phyloP scores from a whole-genome alignment of 2,888 invertebrate species.

The Drosophila greeni region DNA sequence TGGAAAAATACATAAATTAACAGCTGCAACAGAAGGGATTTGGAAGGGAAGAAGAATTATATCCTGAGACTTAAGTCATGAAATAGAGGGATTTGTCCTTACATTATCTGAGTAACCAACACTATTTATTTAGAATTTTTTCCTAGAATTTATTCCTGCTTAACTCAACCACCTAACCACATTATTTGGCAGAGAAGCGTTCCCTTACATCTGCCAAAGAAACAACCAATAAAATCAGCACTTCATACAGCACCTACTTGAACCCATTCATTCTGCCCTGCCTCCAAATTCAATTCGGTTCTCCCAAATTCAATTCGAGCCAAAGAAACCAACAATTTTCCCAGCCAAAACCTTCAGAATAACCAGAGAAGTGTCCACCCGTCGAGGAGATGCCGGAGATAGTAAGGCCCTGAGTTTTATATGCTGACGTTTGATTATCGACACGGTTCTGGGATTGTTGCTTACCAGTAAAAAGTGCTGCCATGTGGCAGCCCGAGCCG shows the following conservation, averaged over 20 bases:
- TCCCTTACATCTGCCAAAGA: neutral
- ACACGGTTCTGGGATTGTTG: constrained; percentile 57
- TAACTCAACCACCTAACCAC: neutral
- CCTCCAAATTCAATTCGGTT: constrained; percentile 28
- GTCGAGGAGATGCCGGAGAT: constrained; percentile 42
- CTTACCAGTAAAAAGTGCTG: constrained; percentile 41
- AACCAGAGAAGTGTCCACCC: constrained; percentile 33
- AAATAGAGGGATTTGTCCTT: too few relatives aligned
- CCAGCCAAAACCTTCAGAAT: constrained; percentile 20
- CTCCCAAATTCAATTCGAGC: constrained; percentile 40
- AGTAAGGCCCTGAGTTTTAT: constrained; percentile 65
- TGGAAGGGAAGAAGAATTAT: neutral
- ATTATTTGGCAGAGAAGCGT: neutral
- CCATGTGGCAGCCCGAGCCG: constrained; percentile 32
- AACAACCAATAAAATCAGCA: constrained; percentile 18
- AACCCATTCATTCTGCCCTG: constrained; percentile 23
- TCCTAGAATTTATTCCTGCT: too few relatives aligned
- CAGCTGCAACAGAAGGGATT: neutral
- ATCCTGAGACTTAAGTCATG: neutral
- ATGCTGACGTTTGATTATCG: constrained; percentile 72
- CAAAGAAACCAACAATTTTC: constrained; percentile 34
- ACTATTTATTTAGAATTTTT: too few relatives aligned
- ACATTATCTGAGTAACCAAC: too few relatives aligned
- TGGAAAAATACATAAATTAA: constrained; percentile 10
- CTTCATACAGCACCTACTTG: constrained; percentile 34